Conservation (phyloP, 2,797 vertebrate genomes). For the Galagoides demidoff region DNA sequence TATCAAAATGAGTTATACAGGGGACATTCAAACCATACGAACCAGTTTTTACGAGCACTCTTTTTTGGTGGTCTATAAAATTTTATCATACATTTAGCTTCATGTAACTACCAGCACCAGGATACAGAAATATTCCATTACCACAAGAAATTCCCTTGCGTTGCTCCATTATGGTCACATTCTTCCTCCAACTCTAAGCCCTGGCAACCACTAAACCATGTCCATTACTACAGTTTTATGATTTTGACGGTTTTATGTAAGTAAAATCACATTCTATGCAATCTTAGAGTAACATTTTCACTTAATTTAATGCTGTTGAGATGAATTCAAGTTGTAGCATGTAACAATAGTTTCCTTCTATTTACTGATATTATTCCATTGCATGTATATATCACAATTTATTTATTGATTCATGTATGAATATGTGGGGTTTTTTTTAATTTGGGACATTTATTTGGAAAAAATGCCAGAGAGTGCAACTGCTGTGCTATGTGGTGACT, state of each 20-base stretch:
- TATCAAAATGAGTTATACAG: too few species aligned
- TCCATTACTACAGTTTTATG: neutral
- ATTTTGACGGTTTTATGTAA: neutral
- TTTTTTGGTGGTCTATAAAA: neutral
- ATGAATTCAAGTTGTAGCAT: neutral
- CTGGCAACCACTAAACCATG: neutral
- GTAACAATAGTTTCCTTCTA: too few species aligned
- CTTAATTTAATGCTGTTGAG: neutral
- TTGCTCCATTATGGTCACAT: neutral
- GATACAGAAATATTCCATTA: neutral
- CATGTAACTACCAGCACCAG: neutral
- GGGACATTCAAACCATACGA: too few species aligned
- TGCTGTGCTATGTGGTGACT: too few species aligned
- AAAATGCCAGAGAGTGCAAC: too few species aligned
- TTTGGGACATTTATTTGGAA: neutral
- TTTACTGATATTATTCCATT: too few species aligned
- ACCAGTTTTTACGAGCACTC: neutral
- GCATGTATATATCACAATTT: neutral
- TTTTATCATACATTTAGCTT: too few species aligned
- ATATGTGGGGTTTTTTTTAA: neutral
- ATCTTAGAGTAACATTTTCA: neutral
- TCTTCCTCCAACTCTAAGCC: neutral
- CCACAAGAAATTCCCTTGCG: too few species aligned
- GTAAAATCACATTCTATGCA: too few species aligned
- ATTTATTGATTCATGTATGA: neutral